Conservation (phyloP, 2,888 invertebrate genomes). For the Oxycera nigricornis region DNA sequence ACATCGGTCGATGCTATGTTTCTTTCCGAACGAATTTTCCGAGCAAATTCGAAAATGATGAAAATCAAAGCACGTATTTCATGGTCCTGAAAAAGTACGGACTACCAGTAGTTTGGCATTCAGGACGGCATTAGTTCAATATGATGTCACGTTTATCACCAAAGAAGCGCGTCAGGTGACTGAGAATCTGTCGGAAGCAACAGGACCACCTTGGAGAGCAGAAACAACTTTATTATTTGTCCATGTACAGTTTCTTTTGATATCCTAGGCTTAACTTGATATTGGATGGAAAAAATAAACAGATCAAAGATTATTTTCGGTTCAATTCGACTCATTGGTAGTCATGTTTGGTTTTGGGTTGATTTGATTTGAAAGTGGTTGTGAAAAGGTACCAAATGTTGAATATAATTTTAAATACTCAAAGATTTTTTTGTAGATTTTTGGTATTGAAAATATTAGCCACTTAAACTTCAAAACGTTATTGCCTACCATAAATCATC, state of each 20-base stretch:
- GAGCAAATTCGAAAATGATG: conserved; percentile 25
- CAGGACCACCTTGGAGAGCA: not conserved
- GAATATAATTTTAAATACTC: too few relatives aligned
- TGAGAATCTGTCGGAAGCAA: not conserved
- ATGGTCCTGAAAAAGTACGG: not conserved
- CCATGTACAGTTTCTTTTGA: not conserved
- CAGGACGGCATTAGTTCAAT: not conserved
- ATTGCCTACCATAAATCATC: too few relatives aligned
- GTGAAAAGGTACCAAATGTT: too few relatives aligned
- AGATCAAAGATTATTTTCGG: not conserved
- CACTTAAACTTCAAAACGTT: too few relatives aligned
- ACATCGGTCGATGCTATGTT: not conserved
- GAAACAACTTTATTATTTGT: conserved; percentile 2
- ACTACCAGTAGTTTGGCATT: not conserved
- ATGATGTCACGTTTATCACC: conserved; percentile 21
- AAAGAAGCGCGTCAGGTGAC: not conserved
- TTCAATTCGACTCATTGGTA: not conserved
- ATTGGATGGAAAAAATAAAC: conserved; percentile 2
- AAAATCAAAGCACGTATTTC: conserved; percentile 31
- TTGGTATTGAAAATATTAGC: too few relatives aligned
- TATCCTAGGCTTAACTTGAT: not conserved
- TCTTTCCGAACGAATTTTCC: not conserved
- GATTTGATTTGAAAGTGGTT: too few relatives aligned
- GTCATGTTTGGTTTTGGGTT: not conserved
- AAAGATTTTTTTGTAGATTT: too few relatives aligned